A percentile compares a stretch with the other conserved stretches of the same genome.
Conservation (phyloP, 1,140 invertebrate species). For the Brachystomella parvula region DNA sequence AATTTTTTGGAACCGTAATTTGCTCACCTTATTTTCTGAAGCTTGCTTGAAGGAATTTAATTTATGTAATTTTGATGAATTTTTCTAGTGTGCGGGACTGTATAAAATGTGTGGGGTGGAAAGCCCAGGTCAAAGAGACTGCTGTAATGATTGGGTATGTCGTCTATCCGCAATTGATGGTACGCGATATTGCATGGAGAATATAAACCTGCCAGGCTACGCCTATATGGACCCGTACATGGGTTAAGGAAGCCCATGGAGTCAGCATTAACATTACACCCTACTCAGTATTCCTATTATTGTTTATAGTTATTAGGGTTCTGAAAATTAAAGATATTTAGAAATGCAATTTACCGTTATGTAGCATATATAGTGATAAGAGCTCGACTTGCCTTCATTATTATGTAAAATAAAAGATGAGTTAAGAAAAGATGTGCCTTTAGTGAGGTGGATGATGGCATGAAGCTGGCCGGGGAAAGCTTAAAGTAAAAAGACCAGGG, state of each 20-base stretch:
- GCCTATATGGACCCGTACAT: neutral
- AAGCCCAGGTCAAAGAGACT: neutral
- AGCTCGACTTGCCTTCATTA: no score
- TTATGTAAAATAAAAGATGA: neutral
- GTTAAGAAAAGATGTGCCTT: neutral
- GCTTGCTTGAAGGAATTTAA: neutral
- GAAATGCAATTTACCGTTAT: neutral
- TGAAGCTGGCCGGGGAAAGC: neutral
- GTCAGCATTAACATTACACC: no score
- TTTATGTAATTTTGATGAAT: neutral
- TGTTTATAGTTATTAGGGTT: neutral
- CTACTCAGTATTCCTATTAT: no score
- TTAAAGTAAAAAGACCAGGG: neutral
- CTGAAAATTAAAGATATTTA: neutral
- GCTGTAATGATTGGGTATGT: constrained; percentile 9
- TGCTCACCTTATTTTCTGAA: neutral
- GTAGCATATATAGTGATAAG: no score
- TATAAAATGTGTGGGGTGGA: neutral
- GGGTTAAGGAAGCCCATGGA: neutral
- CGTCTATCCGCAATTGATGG: neutral
- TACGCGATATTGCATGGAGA: neutral
- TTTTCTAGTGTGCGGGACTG: neutral
- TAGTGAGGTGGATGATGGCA: neutral
- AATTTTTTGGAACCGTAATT: constrained; percentile 5
- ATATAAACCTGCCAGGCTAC: neutral